Evolutionary conservation across 2,113 vertebrate genomes (phyloP), one percentile per base, ranked within the genome.

Genomic region (Scolopax mira): DNA sequence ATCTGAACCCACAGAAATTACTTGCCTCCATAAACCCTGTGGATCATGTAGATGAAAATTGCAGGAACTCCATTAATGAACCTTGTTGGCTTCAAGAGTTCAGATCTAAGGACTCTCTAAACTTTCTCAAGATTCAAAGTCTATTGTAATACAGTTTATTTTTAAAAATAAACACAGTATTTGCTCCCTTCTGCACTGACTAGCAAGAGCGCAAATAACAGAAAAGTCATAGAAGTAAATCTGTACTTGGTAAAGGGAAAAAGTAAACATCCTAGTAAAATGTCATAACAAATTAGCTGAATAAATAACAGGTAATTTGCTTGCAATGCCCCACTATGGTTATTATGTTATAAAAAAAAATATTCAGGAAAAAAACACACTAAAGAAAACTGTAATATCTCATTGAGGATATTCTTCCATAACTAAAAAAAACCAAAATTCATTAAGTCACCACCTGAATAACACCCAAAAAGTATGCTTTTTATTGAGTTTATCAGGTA

Each of bases 1-100:
- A 80, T 88, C 92, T 94, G 92, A 95, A 96, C 85, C 14, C 72
- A 93, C 25, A 82, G 69, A 61, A 89, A 81, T 54, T 2, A 78
- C 27, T 89, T 75, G 65, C 44, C 88, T 88, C 85, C 62, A 73
- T 54, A 95, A 88, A 57, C 49, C 48, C 64, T 57, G 71, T 11
- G 80, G 27, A 82, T 73, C 46, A 58, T 3, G 16, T 19, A 79
- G 64, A 70, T 46, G 46, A 67, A 94, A 93, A 89, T 0, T 1
- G 78, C 71, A 85, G 54, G 67, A 91, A n/a, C 21, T 73, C 84
- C 88, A 67, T 42, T 49, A 74, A 85, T 78, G 58, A 93, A 89
- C 65, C 46, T 65, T 65, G 37, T 24, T 66, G 51, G 51, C 71
- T 82, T 85, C n/a, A 73, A 61, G 49, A 72, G 62, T 49, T 91